These are phyloP conservation scores for Squalus acanthias DNA, from an alignment of 2,797 vertebrate genomes.

Conservation along the genomic window DNA sequence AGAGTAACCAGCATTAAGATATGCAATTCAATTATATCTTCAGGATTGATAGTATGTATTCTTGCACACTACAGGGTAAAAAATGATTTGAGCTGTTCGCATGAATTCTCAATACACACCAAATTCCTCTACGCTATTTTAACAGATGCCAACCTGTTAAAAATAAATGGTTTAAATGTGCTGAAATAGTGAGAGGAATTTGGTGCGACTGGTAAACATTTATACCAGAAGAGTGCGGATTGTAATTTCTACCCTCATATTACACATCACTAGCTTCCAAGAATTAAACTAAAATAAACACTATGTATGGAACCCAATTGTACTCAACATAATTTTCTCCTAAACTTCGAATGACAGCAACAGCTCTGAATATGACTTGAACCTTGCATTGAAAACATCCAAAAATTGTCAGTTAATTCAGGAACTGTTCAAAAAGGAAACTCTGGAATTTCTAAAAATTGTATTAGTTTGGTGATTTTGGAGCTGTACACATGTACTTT, in stretches of 20 bases:
- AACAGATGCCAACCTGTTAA: neutral
- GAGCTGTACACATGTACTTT: too few relatives aligned
- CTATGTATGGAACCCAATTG: neutral
- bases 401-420: neutral
- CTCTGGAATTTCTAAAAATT: too few relatives aligned
- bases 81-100: neutral
- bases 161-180: neutral
- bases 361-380: too few relatives aligned
- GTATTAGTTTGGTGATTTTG: too few relatives aligned
- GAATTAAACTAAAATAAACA: neutral
- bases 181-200: neutral
- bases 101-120: neutral
- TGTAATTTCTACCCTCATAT: neutral
- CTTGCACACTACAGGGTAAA: neutral
- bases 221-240: neutral
- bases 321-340: neutral
- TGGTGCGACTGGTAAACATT: neutral
- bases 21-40: neutral
- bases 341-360: neutral
- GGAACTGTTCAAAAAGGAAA: too few relatives aligned
- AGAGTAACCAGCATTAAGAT: neutral
- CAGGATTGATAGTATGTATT: neutral
- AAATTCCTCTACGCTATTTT: neutral
- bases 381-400: neutral
- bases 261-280: neutral